These are phyloP conservation scores for Leptogaster cylindrica DNA, from an alignment of 2,888 invertebrate genomes.

Conservation along the genomic window DNA sequence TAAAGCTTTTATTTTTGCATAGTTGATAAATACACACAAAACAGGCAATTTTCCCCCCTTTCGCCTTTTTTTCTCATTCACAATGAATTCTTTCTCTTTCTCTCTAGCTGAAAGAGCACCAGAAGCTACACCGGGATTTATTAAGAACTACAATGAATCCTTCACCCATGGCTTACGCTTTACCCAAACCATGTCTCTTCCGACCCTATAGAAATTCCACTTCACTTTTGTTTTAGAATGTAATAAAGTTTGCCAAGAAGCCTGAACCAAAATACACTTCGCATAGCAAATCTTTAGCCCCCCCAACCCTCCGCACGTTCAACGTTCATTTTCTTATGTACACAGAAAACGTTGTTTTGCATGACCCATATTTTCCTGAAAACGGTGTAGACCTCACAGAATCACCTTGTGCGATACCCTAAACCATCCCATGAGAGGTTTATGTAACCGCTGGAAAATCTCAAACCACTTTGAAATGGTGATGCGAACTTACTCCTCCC, in stretches of 20 bases:
- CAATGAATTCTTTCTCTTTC: no score
- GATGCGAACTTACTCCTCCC: constrained; percentile 36
- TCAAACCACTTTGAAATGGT: constrained; percentile 38
- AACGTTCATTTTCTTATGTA: constrained; percentile 22
- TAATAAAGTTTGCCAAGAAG: constrained; percentile 30
- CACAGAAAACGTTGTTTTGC: constrained; percentile 32
- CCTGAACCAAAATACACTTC: constrained; percentile 14
- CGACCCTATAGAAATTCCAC: background rate
- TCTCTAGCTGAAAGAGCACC: no score
- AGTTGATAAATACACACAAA: no score
- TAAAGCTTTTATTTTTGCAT: no score
- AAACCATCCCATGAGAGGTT: constrained; percentile 31
- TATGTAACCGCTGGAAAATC: constrained; percentile 31
- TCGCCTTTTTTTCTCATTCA: no score
- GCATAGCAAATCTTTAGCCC: background rate
- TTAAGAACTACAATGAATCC: background rate
- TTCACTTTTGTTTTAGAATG: constrained; percentile 20
- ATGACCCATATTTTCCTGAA: constrained; percentile 37
- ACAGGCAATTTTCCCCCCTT: no score
- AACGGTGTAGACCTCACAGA: background rate
- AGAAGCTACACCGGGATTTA: no score
- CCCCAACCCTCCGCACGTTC: background rate
- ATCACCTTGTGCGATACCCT: constrained; percentile 14
- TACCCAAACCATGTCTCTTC: background rate
- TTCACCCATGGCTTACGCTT: background rate